Evolutionary conservation across 1,140 invertebrate genomes (phyloP), one percentile per base, ranked within the genome.

Genomic region (Papilio machaon): DNA sequence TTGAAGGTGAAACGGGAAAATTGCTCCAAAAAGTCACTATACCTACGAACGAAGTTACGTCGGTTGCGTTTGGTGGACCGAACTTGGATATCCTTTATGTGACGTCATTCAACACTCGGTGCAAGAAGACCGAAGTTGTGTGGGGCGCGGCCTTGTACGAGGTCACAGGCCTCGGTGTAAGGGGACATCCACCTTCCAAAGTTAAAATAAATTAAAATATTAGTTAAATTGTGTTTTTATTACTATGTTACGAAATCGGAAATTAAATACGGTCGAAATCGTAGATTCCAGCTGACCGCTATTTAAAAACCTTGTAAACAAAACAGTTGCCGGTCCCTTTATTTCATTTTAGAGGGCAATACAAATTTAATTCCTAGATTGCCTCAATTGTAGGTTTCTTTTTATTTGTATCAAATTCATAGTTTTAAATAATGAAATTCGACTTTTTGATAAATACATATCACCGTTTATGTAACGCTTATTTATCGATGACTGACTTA

Each of bases 21-120:
- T 7, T 67, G 6, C 64, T 67, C 0, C 64, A 67, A n/a, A 67
- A 35, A 23, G 30, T 67, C 3, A 23, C 64, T 3, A 67, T 67
- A 5, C 64, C 64, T 9, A 67, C 19, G 2, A 30, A 11, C 19
- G 64, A 35, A 67, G 64, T 67, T 4, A 67, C 64, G 6, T 67
- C 64, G 30, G 8, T 67, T 7, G 13, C 30, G 10, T 35, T 67
- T 17, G 64, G 64, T 30, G 64, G 64, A 11, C 30, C 64, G 2
- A 67, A 67, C 64, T n/a, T 67, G 19, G 64, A 67, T 10, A 30
- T 67, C 64, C 64, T 67, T 7, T 67, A 67, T n/a, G 64, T 67
- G 10, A 67, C 64, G 19, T 35, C 64, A 23, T 23, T 3, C 7
- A 67, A 67, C 64, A 23, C 30, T 6, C 19, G 64, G 6, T 67